Evolutionary conservation across 1,140 invertebrate species (phyloP).

Genomic region (Laupala kohalensis): DNA sequence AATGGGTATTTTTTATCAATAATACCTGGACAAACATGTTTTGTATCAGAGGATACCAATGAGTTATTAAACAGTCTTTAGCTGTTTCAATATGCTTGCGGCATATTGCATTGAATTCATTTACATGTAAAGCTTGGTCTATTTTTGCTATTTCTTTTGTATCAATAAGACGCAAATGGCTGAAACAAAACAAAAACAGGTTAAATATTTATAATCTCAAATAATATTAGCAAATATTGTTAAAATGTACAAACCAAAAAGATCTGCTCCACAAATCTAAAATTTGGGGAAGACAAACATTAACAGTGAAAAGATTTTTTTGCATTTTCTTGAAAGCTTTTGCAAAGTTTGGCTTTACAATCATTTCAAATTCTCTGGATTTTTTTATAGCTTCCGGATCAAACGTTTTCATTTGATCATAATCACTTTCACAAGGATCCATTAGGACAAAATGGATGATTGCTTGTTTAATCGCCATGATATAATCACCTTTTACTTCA

Average conservation of each 20-base stretch:
- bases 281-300: slow-evolving; percentile 67
- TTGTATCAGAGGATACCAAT: slow-evolving; percentile 47
- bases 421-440: slow-evolving; percentile 41
- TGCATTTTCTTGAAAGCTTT: slow-evolving; percentile 33
- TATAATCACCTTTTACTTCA: slow-evolving; percentile 57
- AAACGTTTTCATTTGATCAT: slow-evolving; percentile 22
- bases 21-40: slow-evolving; percentile 35
- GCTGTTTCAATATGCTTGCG: slow-evolving; percentile 36
- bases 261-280: slow-evolving; percentile 68
- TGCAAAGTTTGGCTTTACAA: slow-evolving; percentile 40
- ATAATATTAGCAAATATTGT: background rate
- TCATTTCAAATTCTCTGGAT: slow-evolving; percentile 39
- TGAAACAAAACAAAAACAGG: slow-evolving; percentile 22
- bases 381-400: slow-evolving; percentile 39
- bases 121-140: slow-evolving; percentile 37
- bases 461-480: slow-evolving; percentile 74
- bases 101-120: slow-evolving; percentile 36
- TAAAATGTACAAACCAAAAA: slow-evolving; percentile 40
- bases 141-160: slow-evolving; percentile 32
- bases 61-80: slow-evolving; percentile 34
- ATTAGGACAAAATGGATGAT: slow-evolving; percentile 77
- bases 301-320: slow-evolving; percentile 60
- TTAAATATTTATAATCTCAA: background rate
- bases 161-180: slow-evolving; percentile 38
- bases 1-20: no score